These are phyloP conservation scores for Fistularia tabacaria DNA, from an alignment of 2,797 vertebrate species.

Conservation along the genomic window DNA sequence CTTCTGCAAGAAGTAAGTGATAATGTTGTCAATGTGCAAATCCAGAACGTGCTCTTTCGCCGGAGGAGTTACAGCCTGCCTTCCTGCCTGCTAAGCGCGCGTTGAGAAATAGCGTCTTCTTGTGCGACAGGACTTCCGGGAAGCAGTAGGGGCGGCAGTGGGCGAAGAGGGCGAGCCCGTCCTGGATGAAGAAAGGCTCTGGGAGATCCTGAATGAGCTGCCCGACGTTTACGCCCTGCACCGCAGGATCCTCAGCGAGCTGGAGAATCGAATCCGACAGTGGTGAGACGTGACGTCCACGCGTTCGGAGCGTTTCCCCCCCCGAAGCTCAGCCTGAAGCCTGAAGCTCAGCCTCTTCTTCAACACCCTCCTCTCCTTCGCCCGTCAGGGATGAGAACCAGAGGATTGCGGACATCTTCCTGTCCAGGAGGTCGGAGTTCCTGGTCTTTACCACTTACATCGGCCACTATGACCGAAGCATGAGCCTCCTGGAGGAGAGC, in stretches of 20 bases:
- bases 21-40: neutral
- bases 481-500: conserved; percentile 84
- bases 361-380: conserved; percentile 8
- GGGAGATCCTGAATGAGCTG: conserved; percentile 83
- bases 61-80: too few relatives aligned
- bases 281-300: conserved; percentile 72
- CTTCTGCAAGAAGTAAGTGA: conserved; percentile 81
- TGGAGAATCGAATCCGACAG: conserved; percentile 81
- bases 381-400: conserved; percentile 82
- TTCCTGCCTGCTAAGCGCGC: neutral
- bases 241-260: conserved; percentile 80
- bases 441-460: conserved; percentile 85
- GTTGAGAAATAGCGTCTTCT: neutral
- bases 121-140: conserved; percentile 79
- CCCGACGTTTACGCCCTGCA: conserved; percentile 86
- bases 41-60: too few relatives aligned
- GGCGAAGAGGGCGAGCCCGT: conserved; percentile 71
- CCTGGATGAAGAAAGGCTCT: conserved; percentile 78
- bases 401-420: conserved; percentile 87
- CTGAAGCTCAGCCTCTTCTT: neutral
- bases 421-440: conserved; percentile 83
- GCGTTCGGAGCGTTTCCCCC: neutral
- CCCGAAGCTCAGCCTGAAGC: too few relatives aligned
- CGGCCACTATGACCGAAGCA: conserved; percentile 84
- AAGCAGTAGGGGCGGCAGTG: conserved; percentile 71